Conservation (phyloP, 2,888 invertebrate species). For the Gnatocerus cornutus region DNA sequence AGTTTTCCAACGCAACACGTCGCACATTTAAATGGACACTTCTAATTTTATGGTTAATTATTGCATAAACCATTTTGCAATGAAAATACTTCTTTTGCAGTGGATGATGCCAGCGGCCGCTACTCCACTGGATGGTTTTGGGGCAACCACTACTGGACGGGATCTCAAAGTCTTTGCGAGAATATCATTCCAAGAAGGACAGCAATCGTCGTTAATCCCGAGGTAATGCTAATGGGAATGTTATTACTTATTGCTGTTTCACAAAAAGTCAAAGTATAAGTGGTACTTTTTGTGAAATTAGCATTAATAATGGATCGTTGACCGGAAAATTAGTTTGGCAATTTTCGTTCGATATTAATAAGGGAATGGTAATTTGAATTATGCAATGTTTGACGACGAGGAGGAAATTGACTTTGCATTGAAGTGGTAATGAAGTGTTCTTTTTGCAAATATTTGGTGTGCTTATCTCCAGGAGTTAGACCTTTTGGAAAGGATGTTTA, state of each 20-base stretch:
- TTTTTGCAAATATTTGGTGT: too few relatives aligned
- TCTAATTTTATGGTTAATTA: conserved; percentile 24
- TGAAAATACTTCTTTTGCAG: conserved; percentile 64
- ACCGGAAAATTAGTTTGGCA: too few relatives aligned
- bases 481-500: too few relatives aligned
- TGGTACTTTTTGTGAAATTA: too few relatives aligned
- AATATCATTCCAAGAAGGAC: conserved; percentile 73
- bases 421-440: too few relatives aligned
- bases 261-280: neutral
- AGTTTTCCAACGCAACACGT: conserved; percentile 6
- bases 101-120: conserved; percentile 83
- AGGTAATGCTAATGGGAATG: conserved; percentile 51
- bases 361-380: too few relatives aligned
- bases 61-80: conserved; percentile 1
- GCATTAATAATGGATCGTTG: too few relatives aligned
- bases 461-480: too few relatives aligned
- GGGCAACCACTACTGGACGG: conserved; percentile 88
- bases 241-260: neutral
- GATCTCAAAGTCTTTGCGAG: conserved; percentile 82
- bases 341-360: too few relatives aligned
- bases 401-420: too few relatives aligned
- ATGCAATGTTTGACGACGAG: too few relatives aligned
- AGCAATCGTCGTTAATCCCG: conserved; percentile 55
- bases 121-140: conserved; percentile 87
- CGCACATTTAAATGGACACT: conserved; percentile 18